Evolutionary conservation across 2,888 invertebrate genomes (phyloP).

Genomic region (Rutpela maculata): DNA sequence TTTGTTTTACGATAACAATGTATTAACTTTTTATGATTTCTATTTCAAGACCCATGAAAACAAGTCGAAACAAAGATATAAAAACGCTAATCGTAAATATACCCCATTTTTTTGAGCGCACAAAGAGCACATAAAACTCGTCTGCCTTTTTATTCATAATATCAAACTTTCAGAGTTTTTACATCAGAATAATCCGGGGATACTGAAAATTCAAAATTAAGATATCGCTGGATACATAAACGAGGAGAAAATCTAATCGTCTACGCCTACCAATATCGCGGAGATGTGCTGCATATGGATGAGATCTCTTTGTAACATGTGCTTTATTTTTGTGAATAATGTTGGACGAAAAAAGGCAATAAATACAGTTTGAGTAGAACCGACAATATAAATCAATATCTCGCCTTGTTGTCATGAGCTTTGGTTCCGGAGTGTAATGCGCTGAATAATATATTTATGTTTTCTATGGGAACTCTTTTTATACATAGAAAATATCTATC

Average conservation of each 20-base stretch:
- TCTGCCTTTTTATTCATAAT: not conserved
- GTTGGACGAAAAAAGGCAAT: slow-evolving; percentile 60
- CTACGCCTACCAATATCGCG: slow-evolving; percentile 32
- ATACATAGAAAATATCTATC: slow-evolving; percentile 27
- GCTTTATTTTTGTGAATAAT: slow-evolving; percentile 61
- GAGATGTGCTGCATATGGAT: slow-evolving; percentile 60
- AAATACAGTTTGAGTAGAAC: slow-evolving; percentile 59
- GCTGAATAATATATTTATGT: slow-evolving; percentile 56
- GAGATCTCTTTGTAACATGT: slow-evolving; percentile 59
- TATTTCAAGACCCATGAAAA: not conserved
- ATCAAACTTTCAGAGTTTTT: not conserved
- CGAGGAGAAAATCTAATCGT: slow-evolving; percentile 47
- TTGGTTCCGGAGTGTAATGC: slow-evolving; percentile 56
- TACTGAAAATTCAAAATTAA: not conserved
- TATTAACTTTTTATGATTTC: slow-evolving; percentile 1
- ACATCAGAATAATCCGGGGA: not conserved
- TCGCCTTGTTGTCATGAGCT: slow-evolving; percentile 58
- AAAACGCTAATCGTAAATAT: not conserved
- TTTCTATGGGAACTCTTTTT: slow-evolving; percentile 30
- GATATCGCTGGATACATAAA: slow-evolving; percentile 40
- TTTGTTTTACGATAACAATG: not conserved
- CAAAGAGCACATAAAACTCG: not conserved
- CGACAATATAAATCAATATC: slow-evolving; percentile 64
- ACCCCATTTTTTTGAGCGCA: not conserved
- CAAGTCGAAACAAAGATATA: not conserved